phyloP scores from a whole-genome alignment of 2,797 vertebrate genomes.

The Intellagama lesueurii region DNA sequence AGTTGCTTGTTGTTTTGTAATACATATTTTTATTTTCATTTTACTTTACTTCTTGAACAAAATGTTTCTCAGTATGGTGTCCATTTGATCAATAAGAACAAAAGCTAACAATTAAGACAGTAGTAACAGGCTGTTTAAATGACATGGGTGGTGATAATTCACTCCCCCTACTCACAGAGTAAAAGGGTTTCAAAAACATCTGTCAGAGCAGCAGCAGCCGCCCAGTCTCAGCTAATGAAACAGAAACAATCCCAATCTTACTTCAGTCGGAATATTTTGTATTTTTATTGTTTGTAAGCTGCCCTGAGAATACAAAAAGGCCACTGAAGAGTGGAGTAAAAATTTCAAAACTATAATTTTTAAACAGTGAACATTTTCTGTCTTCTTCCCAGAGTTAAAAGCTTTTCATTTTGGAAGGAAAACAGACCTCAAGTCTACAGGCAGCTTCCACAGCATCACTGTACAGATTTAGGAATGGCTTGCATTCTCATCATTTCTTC shows the following conservation, averaged over 20 bases:
- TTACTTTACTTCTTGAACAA: not conserved
- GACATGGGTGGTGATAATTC: not conserved
- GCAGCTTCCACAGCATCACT: not conserved
- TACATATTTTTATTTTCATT: not conserved
- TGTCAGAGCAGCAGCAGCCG: not conserved
- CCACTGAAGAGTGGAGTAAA: not conserved
- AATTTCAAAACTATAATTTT: not conserved
- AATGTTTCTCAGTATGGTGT: not conserved
- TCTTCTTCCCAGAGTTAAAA: not conserved
- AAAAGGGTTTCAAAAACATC: not conserved
- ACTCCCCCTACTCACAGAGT: not conserved
- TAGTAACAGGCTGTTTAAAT: not conserved
- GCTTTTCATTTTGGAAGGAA: not conserved
- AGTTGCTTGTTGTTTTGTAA: not conserved
- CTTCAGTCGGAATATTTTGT: not conserved
- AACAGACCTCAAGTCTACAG: not conserved
- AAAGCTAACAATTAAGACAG: not conserved
- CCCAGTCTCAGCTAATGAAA: not conserved
- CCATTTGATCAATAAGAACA: not conserved
- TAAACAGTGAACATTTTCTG: not conserved
- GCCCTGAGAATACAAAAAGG: too few species aligned
- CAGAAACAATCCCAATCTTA: not conserved
- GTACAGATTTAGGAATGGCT: not conserved
- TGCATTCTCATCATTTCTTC: not conserved
- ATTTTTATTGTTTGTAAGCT: not conserved